A percentile compares a stretch with the other conserved stretches of the same genome.
Conservation (phyloP, 2,797 vertebrate genomes). For the Mus caroli region DNA sequence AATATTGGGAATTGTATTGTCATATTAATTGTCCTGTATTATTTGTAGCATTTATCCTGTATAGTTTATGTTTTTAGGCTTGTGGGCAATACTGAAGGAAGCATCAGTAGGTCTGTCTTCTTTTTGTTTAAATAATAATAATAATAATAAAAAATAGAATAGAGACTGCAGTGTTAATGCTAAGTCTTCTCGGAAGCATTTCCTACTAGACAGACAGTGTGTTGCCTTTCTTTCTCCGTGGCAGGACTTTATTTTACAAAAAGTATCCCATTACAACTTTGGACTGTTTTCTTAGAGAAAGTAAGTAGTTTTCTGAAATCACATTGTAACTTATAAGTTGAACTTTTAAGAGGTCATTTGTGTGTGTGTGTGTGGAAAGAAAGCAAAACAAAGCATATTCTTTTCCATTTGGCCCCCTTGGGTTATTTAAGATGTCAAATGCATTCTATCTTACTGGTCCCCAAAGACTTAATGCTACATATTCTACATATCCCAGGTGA, state of each 20-base stretch:
- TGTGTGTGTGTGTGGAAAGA: too few relatives aligned
- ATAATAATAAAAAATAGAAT: not conserved
- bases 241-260: slow-evolving; percentile 9
- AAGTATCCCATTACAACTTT: slow-evolving; percentile 1
- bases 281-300: slow-evolving; percentile 18
- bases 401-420: slow-evolving; percentile 1
- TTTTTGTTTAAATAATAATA: not conserved
- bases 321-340: slow-evolving; percentile 14
- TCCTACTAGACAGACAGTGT: not conserved
- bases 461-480: not conserved
- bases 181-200: not conserved
- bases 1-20: not conserved
- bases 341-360: not conserved
- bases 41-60: not conserved
- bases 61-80: not conserved
- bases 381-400: not conserved
- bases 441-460: not conserved
- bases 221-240: not conserved
- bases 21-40: not conserved
- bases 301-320: slow-evolving; percentile 49
- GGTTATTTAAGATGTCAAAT: slow-evolving; percentile 12
- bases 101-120: not conserved
- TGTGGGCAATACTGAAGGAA: not conserved
- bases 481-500: not conserved
- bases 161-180: not conserved